A percentile compares a stretch with the other conserved stretches of the same genome.
phyloP scores from a whole-genome alignment of 1,140 invertebrate genomes.

The Drosophila athabasca region DNA sequence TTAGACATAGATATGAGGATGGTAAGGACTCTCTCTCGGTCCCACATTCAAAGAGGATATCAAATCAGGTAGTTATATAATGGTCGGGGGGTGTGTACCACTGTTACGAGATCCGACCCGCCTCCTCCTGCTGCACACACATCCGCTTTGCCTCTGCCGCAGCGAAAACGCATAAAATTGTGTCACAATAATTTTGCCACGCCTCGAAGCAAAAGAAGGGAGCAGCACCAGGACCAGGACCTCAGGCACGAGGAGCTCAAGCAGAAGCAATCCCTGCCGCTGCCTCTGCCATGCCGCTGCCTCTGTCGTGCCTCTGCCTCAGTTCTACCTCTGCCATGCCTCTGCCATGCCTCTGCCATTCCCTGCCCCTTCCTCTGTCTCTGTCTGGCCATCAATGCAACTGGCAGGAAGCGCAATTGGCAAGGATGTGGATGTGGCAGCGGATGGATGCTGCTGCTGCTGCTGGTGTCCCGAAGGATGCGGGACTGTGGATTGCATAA shows the following conservation, averaged over 20 bases:
- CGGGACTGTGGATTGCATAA: constrained; percentile 61
- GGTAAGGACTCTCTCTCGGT: constrained; percentile 2
- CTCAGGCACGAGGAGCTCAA: not conserved
- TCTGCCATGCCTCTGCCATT: no score
- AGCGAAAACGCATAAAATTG: constrained; percentile 69
- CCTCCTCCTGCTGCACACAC: constrained; percentile 11
- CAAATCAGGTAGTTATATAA: constrained; percentile 43
- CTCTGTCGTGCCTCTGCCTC: no score
- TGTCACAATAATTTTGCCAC: constrained; percentile 78
- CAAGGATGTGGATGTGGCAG: constrained; percentile 39
- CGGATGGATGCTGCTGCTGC: not conserved
- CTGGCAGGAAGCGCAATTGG: constrained; percentile 68
- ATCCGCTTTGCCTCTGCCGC: constrained; percentile 21
- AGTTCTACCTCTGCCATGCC: no score
- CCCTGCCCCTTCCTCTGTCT: not conserved
- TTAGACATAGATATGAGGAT: constrained; percentile 25
- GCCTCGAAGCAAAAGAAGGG: constrained; percentile 34
- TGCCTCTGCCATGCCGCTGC: no score
- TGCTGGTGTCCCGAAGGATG: not conserved
- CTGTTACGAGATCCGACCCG: constrained; percentile 13
- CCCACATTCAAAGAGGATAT: constrained; percentile 20
- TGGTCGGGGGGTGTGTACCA: constrained; percentile 3
- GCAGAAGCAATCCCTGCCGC: constrained; percentile 15
- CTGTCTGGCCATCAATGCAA: constrained; percentile 53
- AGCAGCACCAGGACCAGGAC: not conserved